These are phyloP conservation scores for Hyaena hyaena DNA, from an alignment of 2,113 vertebrate genomes.

Conservation along the genomic window DNA sequence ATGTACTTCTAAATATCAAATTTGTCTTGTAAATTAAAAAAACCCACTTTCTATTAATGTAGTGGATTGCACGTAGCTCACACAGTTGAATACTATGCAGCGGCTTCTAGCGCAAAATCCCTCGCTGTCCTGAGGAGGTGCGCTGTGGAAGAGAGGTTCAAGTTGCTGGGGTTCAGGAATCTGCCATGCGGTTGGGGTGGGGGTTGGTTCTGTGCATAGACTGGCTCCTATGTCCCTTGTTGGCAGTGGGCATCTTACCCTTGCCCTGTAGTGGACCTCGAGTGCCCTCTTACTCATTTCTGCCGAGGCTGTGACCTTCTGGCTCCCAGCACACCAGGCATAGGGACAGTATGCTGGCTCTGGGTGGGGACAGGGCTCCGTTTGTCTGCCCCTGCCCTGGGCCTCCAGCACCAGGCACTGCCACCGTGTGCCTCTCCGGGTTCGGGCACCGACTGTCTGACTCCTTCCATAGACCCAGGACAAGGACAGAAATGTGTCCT, in stretches of 20 bases:
- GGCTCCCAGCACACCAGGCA: neutral
- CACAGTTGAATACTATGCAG: neutral
- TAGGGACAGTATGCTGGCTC: neutral
- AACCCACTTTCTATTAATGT: neutral
- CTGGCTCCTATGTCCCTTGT: neutral
- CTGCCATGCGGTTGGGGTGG: neutral
- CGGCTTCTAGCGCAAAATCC: neutral
- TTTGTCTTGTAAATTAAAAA: neutral
- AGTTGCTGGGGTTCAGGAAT: neutral
- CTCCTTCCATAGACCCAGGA: neutral
- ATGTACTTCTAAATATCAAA: neutral
- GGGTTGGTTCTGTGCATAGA: neutral
- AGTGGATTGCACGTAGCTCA: neutral
- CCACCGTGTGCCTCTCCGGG: neutral
- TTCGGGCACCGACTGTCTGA: neutral
- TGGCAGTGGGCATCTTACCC: neutral
- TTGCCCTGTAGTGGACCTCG: neutral
- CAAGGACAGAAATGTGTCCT: neutral
- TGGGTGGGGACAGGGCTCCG: neutral
- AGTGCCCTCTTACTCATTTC: neutral
- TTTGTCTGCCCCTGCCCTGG: neutral
- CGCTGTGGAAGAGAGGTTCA: fast-evolving
- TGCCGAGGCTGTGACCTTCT: neutral
- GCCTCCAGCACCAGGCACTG: fast-evolving
- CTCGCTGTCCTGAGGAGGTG: neutral